A percentile compares a stretch with the other conserved stretches of the same genome.
These are phyloP conservation scores for Simalia tracyae DNA, from an alignment of 2,797 vertebrate genomes.

Conservation along the genomic window DNA sequence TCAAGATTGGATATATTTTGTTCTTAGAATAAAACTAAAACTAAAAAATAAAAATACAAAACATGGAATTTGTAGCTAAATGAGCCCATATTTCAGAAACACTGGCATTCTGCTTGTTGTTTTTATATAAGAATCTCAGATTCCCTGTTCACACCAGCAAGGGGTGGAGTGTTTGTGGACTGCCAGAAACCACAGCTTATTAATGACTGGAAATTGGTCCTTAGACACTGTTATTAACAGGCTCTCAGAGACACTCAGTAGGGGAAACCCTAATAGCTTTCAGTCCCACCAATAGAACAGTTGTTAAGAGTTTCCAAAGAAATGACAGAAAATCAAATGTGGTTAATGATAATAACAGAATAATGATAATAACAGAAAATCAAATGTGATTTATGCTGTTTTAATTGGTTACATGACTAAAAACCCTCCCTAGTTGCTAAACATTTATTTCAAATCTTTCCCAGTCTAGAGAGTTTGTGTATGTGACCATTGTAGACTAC, in stretches of 20 bases:
- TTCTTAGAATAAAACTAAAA: background rate
- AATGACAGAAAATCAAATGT: background rate
- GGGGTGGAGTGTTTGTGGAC: background rate
- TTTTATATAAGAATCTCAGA: conserved; percentile 23
- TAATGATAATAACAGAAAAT: background rate
- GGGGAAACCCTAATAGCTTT: background rate
- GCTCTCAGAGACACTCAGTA: conserved; percentile 1
- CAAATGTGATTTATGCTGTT: background rate
- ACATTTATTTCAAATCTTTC: background rate
- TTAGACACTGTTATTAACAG: conserved; percentile 5
- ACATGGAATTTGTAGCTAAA: background rate
- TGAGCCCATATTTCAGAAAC: conserved; percentile 1
- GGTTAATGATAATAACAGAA: background rate
- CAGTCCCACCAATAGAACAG: background rate
- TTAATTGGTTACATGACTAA: background rate
- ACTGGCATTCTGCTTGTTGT: background rate
- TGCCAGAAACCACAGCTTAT: conserved; percentile 20
- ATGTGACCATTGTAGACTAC: background rate
- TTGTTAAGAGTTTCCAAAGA: conserved; percentile 13
- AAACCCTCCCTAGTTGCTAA: background rate
- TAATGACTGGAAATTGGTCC: conserved; percentile 22
- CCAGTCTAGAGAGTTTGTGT: background rate
- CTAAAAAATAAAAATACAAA: background rate
- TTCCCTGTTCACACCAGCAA: conserved; percentile 21
- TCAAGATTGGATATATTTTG: background rate